A percentile compares a stretch with the other conserved stretches of the same genome.
Evolutionary conservation across 2,797 vertebrate species (phyloP).

Genomic region (Paramormyrops hopkinsi): DNA sequence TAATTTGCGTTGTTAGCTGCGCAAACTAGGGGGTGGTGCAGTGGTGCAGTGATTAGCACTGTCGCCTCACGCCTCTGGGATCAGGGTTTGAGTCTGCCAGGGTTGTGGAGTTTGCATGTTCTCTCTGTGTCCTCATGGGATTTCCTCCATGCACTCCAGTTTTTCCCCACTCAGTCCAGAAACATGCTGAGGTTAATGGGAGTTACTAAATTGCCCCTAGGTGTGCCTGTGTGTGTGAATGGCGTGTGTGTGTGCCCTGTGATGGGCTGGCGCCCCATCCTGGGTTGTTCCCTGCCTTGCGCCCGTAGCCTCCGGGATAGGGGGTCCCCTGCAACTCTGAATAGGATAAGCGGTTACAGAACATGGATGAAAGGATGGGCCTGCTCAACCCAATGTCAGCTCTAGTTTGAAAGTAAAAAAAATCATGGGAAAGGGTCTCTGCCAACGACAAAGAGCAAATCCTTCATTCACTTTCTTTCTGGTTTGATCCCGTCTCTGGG

Average conservation of each 20-base stretch:
- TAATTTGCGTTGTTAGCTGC: neutral
- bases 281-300: neutral
- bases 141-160: neutral
- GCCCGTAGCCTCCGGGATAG: neutral
- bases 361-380: neutral
- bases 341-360: neutral
- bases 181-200: neutral
- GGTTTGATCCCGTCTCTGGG: neutral
- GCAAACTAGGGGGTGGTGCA: neutral
- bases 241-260: neutral
- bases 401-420: neutral
- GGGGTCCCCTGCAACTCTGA: neutral
- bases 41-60: neutral
- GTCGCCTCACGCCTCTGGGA: neutral
- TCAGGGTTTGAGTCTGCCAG: neutral
- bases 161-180: neutral
- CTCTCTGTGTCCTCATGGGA: neutral
- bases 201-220: neutral
- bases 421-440: neutral
- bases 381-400: neutral
- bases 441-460: neutral
- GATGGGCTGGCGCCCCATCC: neutral
- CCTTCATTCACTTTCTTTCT: neutral
- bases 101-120: neutral
- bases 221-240: neutral